Base-by-base conservation (phyloP, 2,888 invertebrate species). In the Andrena praecox region DNA sequence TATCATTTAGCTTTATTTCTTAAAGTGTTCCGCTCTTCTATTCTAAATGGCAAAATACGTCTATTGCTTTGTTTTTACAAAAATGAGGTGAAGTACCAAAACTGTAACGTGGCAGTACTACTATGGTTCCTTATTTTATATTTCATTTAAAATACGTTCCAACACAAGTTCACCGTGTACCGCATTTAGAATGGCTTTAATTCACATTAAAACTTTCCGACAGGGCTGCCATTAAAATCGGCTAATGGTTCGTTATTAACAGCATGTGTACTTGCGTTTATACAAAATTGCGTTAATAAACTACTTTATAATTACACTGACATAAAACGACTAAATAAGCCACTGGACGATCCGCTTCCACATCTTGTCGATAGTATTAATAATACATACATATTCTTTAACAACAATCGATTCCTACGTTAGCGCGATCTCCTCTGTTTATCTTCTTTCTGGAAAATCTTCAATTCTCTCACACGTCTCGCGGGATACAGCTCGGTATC, bases 281-380 rank as follows among this genome's bases (percentile, higher is more conserved):
- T 82, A 85, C 84, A 90, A 89, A 84, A 82, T 79, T 73, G 72
- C 76, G 63, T 78, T 76, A 79, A 72, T 83, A 88, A 83, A 75
- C 82, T 84, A 87, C 68, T 82, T 69, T 54, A 81, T 80, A 89
- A 87, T 85, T 84, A 89, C 76, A 84, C 72, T 76, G 82, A 87
- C 83, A 77, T 35, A 77, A 87, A 84, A 85, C 63, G 54, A 78
- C 74, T 70, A 63, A 86, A 85, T 82, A 86, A 87, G 82, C 64
- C 82, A 82, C 63, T 80, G 63, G 77, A 85, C 62, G 72, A 83
- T 88, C 50, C 54, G 71, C 80, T 71, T 76, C 78, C 76, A 80
- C 84, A 83, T 86, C 78, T 84, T 78, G 72, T 82, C 71, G 80
- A 77, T 87, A 78, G 82, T 86, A 80, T 86, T 80, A 81, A 84